Conservation (phyloP, 2,888 invertebrate genomes). For the Gymnosoma rotundatum region DNA sequence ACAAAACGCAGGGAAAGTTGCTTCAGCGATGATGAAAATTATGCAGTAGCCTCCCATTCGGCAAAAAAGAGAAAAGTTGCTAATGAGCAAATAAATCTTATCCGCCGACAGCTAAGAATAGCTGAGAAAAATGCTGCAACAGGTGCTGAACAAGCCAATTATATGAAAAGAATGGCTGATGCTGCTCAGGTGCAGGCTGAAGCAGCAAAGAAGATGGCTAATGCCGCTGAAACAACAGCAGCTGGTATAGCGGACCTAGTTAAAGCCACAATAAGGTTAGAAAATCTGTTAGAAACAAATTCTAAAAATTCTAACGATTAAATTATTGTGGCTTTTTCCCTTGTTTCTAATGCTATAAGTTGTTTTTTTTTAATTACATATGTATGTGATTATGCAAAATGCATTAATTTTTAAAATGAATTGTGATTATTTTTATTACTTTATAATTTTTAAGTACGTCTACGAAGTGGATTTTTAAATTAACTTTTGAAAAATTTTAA, state of each 20-base stretch:
- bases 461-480: neutral
- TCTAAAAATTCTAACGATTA: constrained; percentile 5
- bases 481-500: too few relatives aligned
- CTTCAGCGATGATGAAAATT: neutral
- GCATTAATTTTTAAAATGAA: neutral
- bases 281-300: constrained; percentile 16
- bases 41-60: neutral
- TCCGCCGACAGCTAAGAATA: constrained; percentile 40
- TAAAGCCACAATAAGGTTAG: constrained; percentile 14
- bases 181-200: neutral
- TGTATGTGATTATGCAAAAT: neutral
- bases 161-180: constrained; percentile 34
- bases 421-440: neutral
- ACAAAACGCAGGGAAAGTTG: constrained; percentile 5
- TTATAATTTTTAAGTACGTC: constrained; percentile 11
- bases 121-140: constrained; percentile 11
- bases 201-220: too few relatives aligned
- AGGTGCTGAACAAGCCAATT: neutral
- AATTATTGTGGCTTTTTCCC: constrained; percentile 10
- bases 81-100: constrained; percentile 1
- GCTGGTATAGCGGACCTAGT: constrained; percentile 5
- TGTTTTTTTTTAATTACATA: neutral
- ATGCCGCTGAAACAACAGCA: neutral
- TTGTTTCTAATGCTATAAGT: constrained; percentile 11
- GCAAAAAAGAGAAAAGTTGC: constrained; percentile 23